Evolutionary conservation across 2,113 vertebrate species (phyloP).

Genomic region (Hyperoodon ampullatus): DNA sequence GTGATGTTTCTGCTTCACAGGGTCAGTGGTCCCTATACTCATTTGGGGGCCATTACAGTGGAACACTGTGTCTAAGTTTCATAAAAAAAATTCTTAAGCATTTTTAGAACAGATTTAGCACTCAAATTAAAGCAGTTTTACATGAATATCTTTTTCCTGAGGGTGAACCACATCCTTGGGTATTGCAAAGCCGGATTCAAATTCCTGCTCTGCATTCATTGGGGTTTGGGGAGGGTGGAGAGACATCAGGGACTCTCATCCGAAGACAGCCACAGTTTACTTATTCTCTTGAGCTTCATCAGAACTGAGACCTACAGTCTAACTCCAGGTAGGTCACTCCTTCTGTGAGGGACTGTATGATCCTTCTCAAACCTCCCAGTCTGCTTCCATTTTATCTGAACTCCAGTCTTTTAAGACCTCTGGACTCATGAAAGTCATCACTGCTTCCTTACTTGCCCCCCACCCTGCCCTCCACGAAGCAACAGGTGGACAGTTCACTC

Average conservation of each 20-base stretch:
- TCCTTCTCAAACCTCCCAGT: not conserved
- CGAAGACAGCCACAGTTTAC: not conserved
- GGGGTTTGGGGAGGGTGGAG: fast-evolving
- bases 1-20: not conserved
- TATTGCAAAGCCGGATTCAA: not conserved
- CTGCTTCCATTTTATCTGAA: not conserved
- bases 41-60: not conserved
- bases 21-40: not conserved
- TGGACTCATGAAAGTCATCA: not conserved
- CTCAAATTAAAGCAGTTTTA: not conserved
- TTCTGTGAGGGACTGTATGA: not conserved
- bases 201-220: not conserved
- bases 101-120: not conserved
- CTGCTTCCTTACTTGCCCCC: not conserved
- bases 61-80: not conserved
- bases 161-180: not conserved
- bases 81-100: not conserved
- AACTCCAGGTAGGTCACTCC: fast-evolving
- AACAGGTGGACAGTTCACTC: fast-evolving
- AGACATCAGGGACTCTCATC: not conserved
- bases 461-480: not conserved
- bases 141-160: not conserved
- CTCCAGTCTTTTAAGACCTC: not conserved
- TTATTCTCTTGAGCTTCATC: not conserved
- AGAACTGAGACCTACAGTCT: not conserved